Conservation (phyloP, 2,888 invertebrate genomes). For the Drosophila differens region DNA sequence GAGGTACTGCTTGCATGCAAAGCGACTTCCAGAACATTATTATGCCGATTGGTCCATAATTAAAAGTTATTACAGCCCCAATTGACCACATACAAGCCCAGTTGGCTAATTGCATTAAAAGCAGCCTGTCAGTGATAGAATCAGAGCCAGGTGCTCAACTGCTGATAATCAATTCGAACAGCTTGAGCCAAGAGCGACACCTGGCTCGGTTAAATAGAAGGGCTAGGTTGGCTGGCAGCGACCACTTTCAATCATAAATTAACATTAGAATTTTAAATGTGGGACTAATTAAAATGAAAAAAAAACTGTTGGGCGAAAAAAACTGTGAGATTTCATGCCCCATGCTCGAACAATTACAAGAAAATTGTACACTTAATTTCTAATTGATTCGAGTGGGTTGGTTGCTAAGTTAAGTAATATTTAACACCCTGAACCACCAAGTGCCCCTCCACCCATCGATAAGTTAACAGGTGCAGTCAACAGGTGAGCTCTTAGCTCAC, state of each 20-base stretch:
- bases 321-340: constrained; percentile 80
- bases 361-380: constrained; percentile 68
- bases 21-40: constrained; percentile 53
- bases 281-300: constrained; percentile 66
- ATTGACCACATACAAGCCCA: constrained; percentile 63
- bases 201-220: constrained; percentile 71
- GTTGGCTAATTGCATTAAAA: constrained; percentile 44
- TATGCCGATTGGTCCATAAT: constrained; percentile 71
- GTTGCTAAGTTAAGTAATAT: constrained; percentile 48
- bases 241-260: constrained; percentile 80
- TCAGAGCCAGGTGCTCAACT: constrained; percentile 36
- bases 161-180: constrained; percentile 66
- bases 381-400: constrained; percentile 31
- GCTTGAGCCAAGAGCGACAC: constrained; percentile 58
- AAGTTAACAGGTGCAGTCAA: constrained; percentile 19
- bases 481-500: constrained; percentile 34
- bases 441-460: background rate
- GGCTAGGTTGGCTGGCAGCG: constrained; percentile 47
- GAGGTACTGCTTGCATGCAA: constrained; percentile 58
- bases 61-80: constrained; percentile 72
- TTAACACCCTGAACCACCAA: background rate
- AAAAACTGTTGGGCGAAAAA: constrained; percentile 9
- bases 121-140: background rate
- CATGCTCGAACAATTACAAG: constrained; percentile 67
- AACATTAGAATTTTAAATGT: constrained; percentile 79